Base-by-base conservation (phyloP, 2,888 invertebrate species). In the Pyrrhia umbra region DNA sequence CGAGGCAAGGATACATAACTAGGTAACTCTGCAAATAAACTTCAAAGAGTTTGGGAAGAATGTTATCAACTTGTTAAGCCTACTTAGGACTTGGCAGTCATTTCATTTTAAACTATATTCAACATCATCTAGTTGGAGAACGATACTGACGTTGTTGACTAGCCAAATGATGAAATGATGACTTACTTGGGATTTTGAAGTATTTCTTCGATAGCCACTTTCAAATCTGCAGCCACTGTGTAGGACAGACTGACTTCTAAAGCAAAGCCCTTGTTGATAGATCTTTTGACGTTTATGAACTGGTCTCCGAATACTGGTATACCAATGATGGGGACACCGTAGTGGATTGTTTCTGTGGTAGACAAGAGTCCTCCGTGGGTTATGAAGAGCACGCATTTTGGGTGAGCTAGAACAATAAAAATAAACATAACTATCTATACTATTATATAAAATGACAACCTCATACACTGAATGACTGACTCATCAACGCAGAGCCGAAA, bases 361-460 rank as follows among this genome's bases (percentile, higher is more conserved):
- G 92, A 93, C 0, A 92, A 78, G 0, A 90, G 78, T n/a, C 93
- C 93, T 1, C 93, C 92, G 30, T 93, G 92, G 0, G 91, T 90
- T 43, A 93, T 90, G 68, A 93, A 92, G 0, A 92, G 78, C 0
- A 86, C 40, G 61, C 89, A 90, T 59, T 92, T 93, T 1, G 88
- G 87, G 57, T 92, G 93, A 13, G 88, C 93, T 92, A 82, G 0
- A 82, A 87, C 25, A 9, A n/a, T 13, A 37, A 25, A 8, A 43
- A 13, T 5, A n/a, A n/a, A n/a, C n/a, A n/a, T n/a, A n/a, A n/a
- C n/a, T n/a, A n/a, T n/a, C n/a, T n/a, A n/a, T n/a, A n/a, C n/a
- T n/a, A n/a, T n/a, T n/a, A n/a, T n/a, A n/a, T n/a, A n/a, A n/a
- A n/a, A n/a, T n/a, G n/a, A n/a, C n/a, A n/a, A n/a, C n/a, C n/a